Evolutionary conservation across 2,888 invertebrate species (phyloP), one percentile per base, ranked within the genome.

Genomic region (Onthophagus sagittarius): DNA sequence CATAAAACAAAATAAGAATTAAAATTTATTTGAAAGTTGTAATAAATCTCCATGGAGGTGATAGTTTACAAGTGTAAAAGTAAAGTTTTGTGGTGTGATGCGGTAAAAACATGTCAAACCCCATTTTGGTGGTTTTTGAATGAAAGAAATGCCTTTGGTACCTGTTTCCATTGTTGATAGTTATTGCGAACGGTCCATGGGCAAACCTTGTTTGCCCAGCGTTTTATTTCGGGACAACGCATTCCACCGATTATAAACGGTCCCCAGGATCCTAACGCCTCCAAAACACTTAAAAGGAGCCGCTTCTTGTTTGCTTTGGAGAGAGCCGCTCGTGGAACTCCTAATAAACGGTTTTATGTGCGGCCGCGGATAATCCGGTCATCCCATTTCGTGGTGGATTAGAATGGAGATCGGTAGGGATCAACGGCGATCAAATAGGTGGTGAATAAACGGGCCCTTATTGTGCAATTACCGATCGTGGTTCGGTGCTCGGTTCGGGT

Each of bases 231-330:
- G 67, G 31, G 67, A 67, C 32, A n/a, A 67, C 31, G 67, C 67
- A 67, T 67, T 67, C 67, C 67, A 23, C 1, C 67, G 67, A 67
- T 67, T 67, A 67, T 67, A 67, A 67, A 67, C 67, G 67, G 67
- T 67, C 5, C 31, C 31, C 9, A 64, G 13, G 31, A 23, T 31
- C 32, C 67, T 67, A 32, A n/a, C 67, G 67, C 67, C 67, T n/a
- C 31, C 67, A 67, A 4, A 67, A 31, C 23, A 15, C 67, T 32
- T 67, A 32, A 67, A 67, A 67, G 31, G 31, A 7, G 13, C 67
- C 67, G 67, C 67, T 31, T 15, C 67, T 67, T 67, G 67, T 67
- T 67, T 67, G 32, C 67, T 67, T 67, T 23, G 31, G 13, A 5
- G 23, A 15, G 67, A 4, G n/a, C 32, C n/a, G 23, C 23, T 15